These are phyloP conservation scores for Plectropomus leopardus DNA, from an alignment of 2,113 vertebrate genomes.

Conservation along the genomic window DNA sequence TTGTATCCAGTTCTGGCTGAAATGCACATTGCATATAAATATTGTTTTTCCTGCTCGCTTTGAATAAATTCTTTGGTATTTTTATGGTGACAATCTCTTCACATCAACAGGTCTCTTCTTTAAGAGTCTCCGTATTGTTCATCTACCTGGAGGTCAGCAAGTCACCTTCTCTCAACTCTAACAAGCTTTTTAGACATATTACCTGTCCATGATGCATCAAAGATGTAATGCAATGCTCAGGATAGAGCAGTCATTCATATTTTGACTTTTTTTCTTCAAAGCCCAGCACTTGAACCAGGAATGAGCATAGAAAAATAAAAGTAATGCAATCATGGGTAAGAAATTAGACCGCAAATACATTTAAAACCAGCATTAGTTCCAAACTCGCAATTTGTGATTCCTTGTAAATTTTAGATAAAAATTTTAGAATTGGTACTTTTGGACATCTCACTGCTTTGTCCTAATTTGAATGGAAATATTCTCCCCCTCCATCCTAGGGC, in stretches of 20 bases:
- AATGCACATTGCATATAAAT: conserved; percentile 3
- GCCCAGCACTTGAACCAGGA: not conserved
- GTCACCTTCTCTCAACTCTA: not conserved
- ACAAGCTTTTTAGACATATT: conserved; percentile 23
- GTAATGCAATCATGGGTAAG: not conserved
- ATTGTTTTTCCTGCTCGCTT: not conserved
- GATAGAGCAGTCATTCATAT: not conserved
- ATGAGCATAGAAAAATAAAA: not conserved
- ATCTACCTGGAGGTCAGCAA: not conserved
- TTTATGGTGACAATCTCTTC: conserved; percentile 7
- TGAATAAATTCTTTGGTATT: conserved; percentile 11
- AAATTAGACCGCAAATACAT: not conserved
- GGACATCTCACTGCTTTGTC: not conserved
- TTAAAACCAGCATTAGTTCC: not conserved
- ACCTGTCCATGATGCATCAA: conserved; percentile 1
- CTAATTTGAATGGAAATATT: not conserved
- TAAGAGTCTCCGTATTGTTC: not conserved
- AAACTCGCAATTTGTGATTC: not conserved
- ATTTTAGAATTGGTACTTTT: not conserved
- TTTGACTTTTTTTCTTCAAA: conserved; percentile 4
- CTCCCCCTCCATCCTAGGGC: not conserved
- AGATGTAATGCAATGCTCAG: not conserved
- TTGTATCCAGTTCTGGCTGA: conserved; percentile 12
- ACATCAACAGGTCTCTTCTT: conserved; percentile 16
- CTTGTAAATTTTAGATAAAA: not conserved